Evolutionary conservation across 2,888 invertebrate species (phyloP).

Genomic region (Pediacus dermestoides): DNA sequence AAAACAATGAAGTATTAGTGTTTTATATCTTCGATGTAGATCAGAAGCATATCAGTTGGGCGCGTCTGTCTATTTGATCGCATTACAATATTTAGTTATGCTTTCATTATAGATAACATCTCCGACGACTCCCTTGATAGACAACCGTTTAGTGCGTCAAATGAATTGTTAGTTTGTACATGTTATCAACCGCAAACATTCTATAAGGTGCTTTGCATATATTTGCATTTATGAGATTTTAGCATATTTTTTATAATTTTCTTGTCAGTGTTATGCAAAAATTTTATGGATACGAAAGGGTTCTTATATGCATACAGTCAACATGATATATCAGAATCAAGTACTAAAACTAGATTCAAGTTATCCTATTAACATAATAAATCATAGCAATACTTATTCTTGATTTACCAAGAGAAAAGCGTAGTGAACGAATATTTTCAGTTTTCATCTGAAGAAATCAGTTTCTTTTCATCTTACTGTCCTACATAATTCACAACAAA

Average conservation of each 20-base stretch:
- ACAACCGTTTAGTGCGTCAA: conserved; percentile 42
- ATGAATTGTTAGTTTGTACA: conserved; percentile 31
- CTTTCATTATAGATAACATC: conserved; percentile 43
- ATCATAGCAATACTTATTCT: no score
- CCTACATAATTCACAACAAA: no score
- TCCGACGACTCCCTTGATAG: conserved; percentile 40
- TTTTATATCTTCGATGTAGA: conserved; percentile 8
- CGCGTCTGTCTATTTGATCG: conserved; percentile 40
- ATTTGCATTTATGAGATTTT: conserved; percentile 4
- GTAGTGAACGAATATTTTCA: no score
- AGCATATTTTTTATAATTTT: no score
- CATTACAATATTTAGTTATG: conserved; percentile 47
- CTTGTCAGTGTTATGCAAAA: background rate
- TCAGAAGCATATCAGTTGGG: conserved; percentile 27
- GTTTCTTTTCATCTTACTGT: no score
- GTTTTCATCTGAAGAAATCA: no score
- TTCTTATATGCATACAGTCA: no score
- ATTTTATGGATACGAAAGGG: background rate
- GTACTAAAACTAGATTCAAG: no score
- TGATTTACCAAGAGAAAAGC: no score
- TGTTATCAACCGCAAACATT: conserved; percentile 21
- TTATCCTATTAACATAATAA: no score
- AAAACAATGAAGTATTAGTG: conserved; percentile 14
- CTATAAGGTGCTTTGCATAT: conserved; percentile 4
- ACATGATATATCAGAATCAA: no score